Conservation (phyloP, 2,797 vertebrate genomes). For the Rhinatrema bivittatum region DNA sequence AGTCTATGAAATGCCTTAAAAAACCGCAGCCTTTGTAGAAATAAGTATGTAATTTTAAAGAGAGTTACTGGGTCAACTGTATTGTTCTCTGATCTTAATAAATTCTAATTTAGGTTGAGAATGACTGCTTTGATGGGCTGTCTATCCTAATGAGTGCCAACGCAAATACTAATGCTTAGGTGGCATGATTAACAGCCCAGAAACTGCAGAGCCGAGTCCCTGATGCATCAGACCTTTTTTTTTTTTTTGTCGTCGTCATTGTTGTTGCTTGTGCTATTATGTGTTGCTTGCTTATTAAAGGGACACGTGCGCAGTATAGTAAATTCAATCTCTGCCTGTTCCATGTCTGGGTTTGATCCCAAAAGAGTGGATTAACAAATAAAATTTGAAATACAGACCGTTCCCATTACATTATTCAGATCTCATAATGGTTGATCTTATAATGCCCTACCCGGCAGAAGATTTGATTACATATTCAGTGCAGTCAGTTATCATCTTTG, state of each 20-base stretch:
- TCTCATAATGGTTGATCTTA: slow-evolving; percentile 55
- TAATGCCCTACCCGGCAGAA: slow-evolving; percentile 37
- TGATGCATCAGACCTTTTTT: slow-evolving; percentile 5
- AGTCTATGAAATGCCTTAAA: not conserved
- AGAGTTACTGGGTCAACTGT: slow-evolving; percentile 5
- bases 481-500: slow-evolving; percentile 53
- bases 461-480: slow-evolving; percentile 67
- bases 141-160: not conserved
- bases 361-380: slow-evolving; percentile 40
- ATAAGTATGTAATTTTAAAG: slow-evolving; percentile 14
- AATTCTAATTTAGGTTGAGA: slow-evolving; percentile 16
- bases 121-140: not conserved
- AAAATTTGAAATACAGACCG: slow-evolving; percentile 33
- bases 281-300: too few species aligned
- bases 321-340: slow-evolving; percentile 11
- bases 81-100: slow-evolving; percentile 14
- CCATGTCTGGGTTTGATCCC: slow-evolving; percentile 32
- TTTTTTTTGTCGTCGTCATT: too few species aligned
- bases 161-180: not conserved
- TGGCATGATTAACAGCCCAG: slow-evolving; percentile 4
- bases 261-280: too few species aligned
- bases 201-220: slow-evolving; percentile 6
- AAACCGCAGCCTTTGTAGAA: slow-evolving; percentile 1
- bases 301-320: not conserved
- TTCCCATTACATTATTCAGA: slow-evolving; percentile 64